Evolutionary conservation across 2,888 invertebrate genomes (phyloP), one percentile per base, ranked within the genome.

Genomic region (Ichneumoninae sp.): DNA sequence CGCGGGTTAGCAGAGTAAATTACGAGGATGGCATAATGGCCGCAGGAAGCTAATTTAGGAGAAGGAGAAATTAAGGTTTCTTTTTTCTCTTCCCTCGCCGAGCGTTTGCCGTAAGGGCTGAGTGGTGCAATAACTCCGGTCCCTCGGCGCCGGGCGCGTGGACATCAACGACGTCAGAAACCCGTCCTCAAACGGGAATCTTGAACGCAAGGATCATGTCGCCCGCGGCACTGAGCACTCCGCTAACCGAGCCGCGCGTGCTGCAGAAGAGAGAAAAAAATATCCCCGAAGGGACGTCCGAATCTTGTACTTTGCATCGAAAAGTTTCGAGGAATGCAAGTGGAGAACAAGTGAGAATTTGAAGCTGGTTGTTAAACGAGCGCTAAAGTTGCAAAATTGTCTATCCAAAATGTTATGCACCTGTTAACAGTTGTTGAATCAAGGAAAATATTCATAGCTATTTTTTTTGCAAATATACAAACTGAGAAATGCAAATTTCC

Each of bases 11-110:
- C 81, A 52, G 73, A 79, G 76, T 79, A 80, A 84, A 86, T 86
- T 87, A 86, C 81, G 79, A 66, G 36, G 76, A 80, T 66, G 60
- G 83, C 26, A 76, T 82, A 85, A 87, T 83, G 75, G 80, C 57
- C 57, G 76, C 80, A 52, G 66, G 60, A 68, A 85, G 81, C 87
- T 89, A 89, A 91, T 91, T 90, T 89, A 89, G 88, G 88, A 73
- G 80, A 87, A 60, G 74, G 80, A 87, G 88, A 88, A 88, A 89
- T 89, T 86, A 89, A 88, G 89, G 74, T 88, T 70, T 81, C 71
- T 52, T 71, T 54, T 40, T 63, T 66, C 40, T 50, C n/a, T 22
- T 54, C n/a, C 71, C 77, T 79, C 57, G 50, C 44, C 50, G 74
- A 52, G 74, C 60, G 78, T 81, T 86, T 81, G 71, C 74, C 68